A percentile compares a stretch with the other conserved stretches of the same genome.
Conservation (phyloP, 2,113 vertebrate genomes). For the Casuarius casuarius region DNA sequence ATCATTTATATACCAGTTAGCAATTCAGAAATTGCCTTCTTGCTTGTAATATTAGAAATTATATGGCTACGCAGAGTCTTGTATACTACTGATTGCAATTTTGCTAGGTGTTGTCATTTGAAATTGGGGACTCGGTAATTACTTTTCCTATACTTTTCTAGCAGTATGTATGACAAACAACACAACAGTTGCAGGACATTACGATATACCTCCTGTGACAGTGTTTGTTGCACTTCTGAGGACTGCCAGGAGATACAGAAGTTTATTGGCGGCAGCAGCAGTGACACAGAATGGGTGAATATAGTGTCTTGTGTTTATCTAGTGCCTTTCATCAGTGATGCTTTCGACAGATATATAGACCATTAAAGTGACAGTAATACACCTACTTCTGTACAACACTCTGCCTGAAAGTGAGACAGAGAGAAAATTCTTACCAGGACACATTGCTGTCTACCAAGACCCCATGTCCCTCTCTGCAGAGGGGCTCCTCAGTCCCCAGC, state of each 20-base stretch:
- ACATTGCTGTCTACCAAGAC: background rate
- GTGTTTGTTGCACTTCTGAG: background rate
- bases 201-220: background rate
- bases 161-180: background rate
- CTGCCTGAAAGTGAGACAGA: background rate
- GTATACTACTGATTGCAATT: constrained; percentile 17
- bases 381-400: background rate
- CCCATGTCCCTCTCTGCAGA: background rate
- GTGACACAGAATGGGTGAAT: background rate
- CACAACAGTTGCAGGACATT: background rate
- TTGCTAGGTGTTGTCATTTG: constrained; percentile 1
- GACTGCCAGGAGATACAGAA: background rate
- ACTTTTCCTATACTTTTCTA: background rate
- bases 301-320: background rate
- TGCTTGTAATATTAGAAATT: constrained; percentile 26
- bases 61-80: background rate
- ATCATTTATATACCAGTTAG: background rate
- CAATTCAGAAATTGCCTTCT: background rate
- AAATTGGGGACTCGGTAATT: background rate
- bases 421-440: background rate
- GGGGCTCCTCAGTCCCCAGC: background rate
- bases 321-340: background rate
- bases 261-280: background rate
- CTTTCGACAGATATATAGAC: background rate
- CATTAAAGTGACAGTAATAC: background rate